Evolutionary conservation across 2,888 invertebrate species (phyloP), one percentile per base, ranked within the genome.

Genomic region (Auanema sp.): DNA sequence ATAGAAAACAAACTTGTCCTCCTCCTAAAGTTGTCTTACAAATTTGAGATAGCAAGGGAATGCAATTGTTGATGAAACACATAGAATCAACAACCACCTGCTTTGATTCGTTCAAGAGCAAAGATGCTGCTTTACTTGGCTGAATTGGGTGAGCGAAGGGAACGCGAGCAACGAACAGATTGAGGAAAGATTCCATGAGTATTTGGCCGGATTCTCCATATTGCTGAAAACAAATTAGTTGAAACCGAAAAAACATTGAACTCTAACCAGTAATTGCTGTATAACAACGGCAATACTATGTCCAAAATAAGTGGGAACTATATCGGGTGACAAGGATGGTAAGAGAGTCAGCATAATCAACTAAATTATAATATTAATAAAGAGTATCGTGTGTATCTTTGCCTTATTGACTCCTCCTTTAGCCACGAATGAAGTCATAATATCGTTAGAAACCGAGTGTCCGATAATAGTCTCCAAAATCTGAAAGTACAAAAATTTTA

Each of bases 401-500:
- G 72, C 60, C 49, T 69, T 70, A 25, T 67, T 60, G 18, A 75
- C 67, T 1, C 68, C 71, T 8, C 57, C 60, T 23, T 52, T 49
- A 1, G 63, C 53, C 2, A 75, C 60, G 42, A 76, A 66, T 10
- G 69, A 70, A n/a, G 75, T 72, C 14, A 66, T 58, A 58, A 78
- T 66, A 11, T 65, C 67, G 16, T 65, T 58, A 10, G 69, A 54
- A n/a, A 70, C 66, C 11, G 50, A 49, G 40, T 74, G 75, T 10
- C 71, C 64, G 54, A 73, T 65, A 50, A 80, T 60, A 6, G 76
- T 66, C 51, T 75, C 72, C 40, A 80, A 58, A 23, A 80, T 65
- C 57, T 69, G 70, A 21, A 47, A 53, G n/a, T n/a, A n/a, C n/a
- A n/a, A n/a, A n/a, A n/a, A n/a, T n/a, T n/a, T n/a, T n/a, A n/a